phyloP scores from a whole-genome alignment of 2,113 vertebrate species.

The Lepus timidus region DNA sequence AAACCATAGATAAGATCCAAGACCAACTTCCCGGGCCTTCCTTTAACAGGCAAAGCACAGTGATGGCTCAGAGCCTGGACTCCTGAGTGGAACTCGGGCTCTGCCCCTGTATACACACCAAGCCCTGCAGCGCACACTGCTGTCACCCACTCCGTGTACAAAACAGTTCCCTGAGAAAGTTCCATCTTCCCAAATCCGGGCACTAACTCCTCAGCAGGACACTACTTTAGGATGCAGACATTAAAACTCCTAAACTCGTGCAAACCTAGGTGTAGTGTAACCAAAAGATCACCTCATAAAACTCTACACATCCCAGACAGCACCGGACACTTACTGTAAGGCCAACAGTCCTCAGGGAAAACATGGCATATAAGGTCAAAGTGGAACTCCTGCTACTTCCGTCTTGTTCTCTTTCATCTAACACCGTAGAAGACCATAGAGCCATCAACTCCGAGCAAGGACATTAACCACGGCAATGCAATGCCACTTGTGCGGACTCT shows the following conservation, averaged over 20 bases:
- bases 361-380: conserved; percentile 37
- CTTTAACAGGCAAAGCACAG: background rate
- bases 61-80: background rate
- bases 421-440: background rate
- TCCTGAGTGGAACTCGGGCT: background rate
- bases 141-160: background rate
- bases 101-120: background rate
- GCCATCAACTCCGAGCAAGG: background rate
- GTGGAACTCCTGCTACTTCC: background rate
- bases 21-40: background rate
- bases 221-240: background rate
- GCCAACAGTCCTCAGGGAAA: conserved; percentile 34
- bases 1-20: conserved; percentile 37
- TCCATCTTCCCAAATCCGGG: background rate
- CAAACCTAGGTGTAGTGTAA: conserved; percentile 26
- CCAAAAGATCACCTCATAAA: conserved; percentile 39
- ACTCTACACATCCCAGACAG: background rate
- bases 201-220: background rate
- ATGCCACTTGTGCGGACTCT: background rate
- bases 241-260: background rate
- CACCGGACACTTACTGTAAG: background rate
- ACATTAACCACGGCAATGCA: conserved; percentile 18
- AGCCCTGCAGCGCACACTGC: background rate
- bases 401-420: conserved; percentile 35
- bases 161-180: conserved; percentile 8